Base-by-base conservation (phyloP, 2,797 vertebrate species). In the Myripristis jacobus region DNA sequence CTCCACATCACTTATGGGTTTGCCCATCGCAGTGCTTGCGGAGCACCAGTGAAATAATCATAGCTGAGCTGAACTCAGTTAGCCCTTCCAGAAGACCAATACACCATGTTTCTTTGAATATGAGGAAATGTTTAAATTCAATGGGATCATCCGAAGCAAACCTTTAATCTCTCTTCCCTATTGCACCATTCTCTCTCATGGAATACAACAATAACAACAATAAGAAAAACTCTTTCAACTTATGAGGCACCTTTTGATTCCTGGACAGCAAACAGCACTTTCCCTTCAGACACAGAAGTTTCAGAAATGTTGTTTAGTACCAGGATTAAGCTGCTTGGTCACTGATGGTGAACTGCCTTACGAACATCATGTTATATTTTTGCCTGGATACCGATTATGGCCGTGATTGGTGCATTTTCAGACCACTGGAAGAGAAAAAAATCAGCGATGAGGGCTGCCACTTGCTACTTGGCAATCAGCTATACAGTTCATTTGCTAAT, bases 41-140 rank as follows among this genome's bases (percentile, higher is more conserved):
- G 24, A 71, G 53, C 25, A 41, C 60, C 51, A 0, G 73, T 13
- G 27, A 58, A 69, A 55, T 59, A 69, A 82, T 87, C 84, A 25
- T 9, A 44, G 16, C 18, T 13, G 15, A 70, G 59, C 73, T n/a
- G 43, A 61, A 66, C 62, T 65, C 68, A 70, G 65, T 18, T 1
- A 0, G 48, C 63, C 29, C 31, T n/a, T 66, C 79, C 51, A 18
- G 43, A 6, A 66, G 58, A 82, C 86, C 83, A 66, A 60, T 82
- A 43, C 38, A 15, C 62, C n/a, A 8, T 48, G 46, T 61, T 64
- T 77, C 58, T 69, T 53, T 80, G 63, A 74, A 63, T 38, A 47
- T 31, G 16, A 36, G 65, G 24, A 79, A 52, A 29, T 71, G 54
- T 75, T 21, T 19, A 80, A 67, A 69, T 70, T 71, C 53, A 34